Base-by-base conservation (phyloP, 92 coral and sea anemone species). In the Meandrina meandrites region DNA sequence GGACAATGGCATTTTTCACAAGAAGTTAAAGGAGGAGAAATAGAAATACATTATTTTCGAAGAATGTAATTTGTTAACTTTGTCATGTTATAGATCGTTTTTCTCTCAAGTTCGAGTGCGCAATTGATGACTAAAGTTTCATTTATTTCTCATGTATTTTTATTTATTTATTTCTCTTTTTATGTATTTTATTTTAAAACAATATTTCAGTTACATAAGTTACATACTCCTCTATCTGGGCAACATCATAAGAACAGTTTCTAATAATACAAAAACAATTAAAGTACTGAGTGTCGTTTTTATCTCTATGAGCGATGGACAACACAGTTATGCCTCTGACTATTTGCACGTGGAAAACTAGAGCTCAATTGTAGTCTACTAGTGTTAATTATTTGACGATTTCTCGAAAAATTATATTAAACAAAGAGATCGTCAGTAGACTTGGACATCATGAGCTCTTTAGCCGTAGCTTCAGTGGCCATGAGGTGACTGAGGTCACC, bases 391-490 rank as follows among this genome's bases (percentile, higher is more conserved):
- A 28, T 64, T 64, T 66, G 8, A 64, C 11, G 28, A 68, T 17
- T n/a, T 42, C 27, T 36, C 24, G 21, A 19, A 21, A 19, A 76
- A 30, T 79, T 56, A 86, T 78, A 79, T 34, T 34, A 84, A 57
- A 6, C 2, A 40, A 60, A 80, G 24, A 97, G 84, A 84, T 97
- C 99, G 58, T 97, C 98, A 17, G 71, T 78, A 22, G 99, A 97
- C 42, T 86, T 90, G 14, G 99, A 92, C 90, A 81, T 89, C 87
- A 91, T 90, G n/a, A 97, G 40, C 62, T 97, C 97, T 56, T 88
- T 90, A 1, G 98, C 98, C 54, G 98, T 97, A 21, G 88, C 88
- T 48, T 92, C 94, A 28, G 90, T 92, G 51, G 98, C 99, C 73
- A 97, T 36, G 37, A 93, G 88, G 53, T 89, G 82, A 62, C 64